phyloP scores from a whole-genome alignment of 2,113 vertebrate species.

The Hyaena hyaena region DNA sequence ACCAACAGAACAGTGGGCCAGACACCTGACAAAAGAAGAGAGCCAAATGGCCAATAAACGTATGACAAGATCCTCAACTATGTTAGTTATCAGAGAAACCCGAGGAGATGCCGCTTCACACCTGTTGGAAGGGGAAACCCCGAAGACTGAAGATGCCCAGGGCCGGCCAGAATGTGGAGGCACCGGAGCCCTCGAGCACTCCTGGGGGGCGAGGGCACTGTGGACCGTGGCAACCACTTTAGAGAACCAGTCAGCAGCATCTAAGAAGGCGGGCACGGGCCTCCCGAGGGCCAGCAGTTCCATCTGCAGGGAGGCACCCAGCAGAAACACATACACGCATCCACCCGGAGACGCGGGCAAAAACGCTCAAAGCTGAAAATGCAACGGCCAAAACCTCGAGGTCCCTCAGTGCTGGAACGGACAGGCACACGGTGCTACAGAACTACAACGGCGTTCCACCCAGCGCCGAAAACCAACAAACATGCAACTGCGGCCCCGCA shows the following conservation, averaged over 20 bases:
- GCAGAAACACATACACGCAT: fast-evolving
- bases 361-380: background rate
- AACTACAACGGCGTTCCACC: background rate
- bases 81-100: background rate
- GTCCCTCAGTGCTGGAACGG: background rate
- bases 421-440: background rate
- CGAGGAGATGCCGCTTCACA: background rate
- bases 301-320: background rate
- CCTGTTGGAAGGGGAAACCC: background rate
- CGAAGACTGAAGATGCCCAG: background rate
- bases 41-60: background rate
- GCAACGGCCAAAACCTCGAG: background rate
- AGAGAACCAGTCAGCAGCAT: background rate
- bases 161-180: background rate
- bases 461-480: background rate
- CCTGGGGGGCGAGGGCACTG: too few species aligned
- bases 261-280: background rate
- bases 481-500: fast-evolving
- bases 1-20: background rate
- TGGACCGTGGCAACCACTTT: background rate
- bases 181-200: fast-evolving
- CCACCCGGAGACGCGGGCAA: background rate
- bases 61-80: background rate
- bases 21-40: background rate
- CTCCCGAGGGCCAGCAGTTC: background rate